These are phyloP conservation scores for Homarus americanus DNA, from an alignment of 1,140 invertebrate genomes.

Conservation along the genomic window DNA sequence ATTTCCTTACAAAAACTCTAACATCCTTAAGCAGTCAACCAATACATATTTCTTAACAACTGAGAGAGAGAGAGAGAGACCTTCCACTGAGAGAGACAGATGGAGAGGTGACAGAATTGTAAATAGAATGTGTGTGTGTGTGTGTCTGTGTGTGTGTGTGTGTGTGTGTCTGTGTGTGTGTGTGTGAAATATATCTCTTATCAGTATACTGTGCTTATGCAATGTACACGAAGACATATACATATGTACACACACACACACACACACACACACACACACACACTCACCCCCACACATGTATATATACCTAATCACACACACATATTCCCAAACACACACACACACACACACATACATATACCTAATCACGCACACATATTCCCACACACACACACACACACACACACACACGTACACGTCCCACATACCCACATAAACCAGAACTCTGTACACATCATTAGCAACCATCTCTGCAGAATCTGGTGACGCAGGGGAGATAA, in stretches of 20 bases:
- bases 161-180: background rate
- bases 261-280: conserved; percentile 7
- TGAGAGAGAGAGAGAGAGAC: too few species aligned
- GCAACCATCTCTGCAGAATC: background rate
- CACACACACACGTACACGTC: conserved; percentile 31
- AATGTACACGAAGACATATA: background rate
- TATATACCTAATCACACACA: too few species aligned
- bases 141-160: background rate
- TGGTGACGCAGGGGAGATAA: too few species aligned
- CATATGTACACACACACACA: background rate
- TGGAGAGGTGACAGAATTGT: background rate
- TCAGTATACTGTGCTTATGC: background rate
- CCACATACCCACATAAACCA: conserved; percentile 12
- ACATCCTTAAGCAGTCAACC: background rate
- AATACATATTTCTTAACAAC: too few species aligned
- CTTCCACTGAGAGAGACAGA: too few species aligned
- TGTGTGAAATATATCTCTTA: background rate
- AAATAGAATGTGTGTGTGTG: background rate
- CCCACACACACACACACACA: too few species aligned
- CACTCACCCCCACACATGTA: too few species aligned
- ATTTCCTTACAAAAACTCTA: background rate
- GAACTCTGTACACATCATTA: background rate
- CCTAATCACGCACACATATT: too few species aligned
- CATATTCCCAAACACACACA: too few species aligned
- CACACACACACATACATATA: too few species aligned